Conservation (phyloP, 1,140 invertebrate species). For the Paraescarpia echinospica region DNA sequence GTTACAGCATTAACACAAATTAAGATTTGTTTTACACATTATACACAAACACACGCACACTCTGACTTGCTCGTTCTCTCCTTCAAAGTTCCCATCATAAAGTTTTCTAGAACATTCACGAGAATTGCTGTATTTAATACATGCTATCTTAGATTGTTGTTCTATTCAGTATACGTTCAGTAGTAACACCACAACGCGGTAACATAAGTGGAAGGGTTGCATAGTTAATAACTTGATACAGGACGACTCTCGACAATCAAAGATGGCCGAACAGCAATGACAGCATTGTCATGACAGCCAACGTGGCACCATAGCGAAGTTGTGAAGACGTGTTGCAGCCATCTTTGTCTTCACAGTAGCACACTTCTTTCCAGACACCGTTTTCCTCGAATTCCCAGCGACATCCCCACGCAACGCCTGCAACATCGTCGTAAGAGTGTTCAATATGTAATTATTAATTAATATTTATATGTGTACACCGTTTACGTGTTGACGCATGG, state of each 20-base stretch:
- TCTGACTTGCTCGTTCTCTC: no score
- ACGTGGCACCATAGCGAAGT: background rate
- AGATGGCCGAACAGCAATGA: background rate
- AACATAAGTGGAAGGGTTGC: background rate
- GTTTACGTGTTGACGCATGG: no score
- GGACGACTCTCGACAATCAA: background rate
- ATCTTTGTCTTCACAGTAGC: constrained; percentile 54
- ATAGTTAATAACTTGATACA: background rate
- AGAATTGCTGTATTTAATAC: background rate
- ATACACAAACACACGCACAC: background rate
- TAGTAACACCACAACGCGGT: background rate
- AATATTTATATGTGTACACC: no score
- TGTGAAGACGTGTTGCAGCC: constrained; percentile 48
- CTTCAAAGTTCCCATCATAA: no score
- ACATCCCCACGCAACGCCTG: constrained; percentile 58
- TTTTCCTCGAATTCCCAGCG: constrained; percentile 55
- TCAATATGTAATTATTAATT: no score
- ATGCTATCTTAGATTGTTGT: background rate
- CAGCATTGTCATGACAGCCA: background rate
- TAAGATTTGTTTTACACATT: background rate
- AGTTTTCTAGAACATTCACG: background rate
- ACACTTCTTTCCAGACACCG: constrained; percentile 56
- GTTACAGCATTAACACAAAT: background rate
- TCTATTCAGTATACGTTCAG: background rate
- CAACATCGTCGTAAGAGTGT: background rate